A percentile compares a stretch with the other conserved stretches of the same genome.
phyloP scores from a whole-genome alignment of 2,888 invertebrate species.

The Pseudeuparius sepicola region DNA sequence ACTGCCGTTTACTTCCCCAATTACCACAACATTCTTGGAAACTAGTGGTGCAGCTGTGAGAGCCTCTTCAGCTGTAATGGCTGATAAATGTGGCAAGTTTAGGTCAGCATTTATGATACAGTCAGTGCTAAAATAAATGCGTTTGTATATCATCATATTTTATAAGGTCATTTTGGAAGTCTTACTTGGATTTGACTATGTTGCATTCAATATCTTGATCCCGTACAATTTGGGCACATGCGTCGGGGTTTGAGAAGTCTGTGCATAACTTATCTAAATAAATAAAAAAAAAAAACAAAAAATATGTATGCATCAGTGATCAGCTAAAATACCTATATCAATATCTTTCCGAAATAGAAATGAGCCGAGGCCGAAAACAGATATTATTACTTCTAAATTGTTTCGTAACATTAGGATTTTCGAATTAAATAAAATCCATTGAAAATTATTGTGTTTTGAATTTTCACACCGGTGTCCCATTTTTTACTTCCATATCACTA shows the following conservation, averaged over 20 bases:
- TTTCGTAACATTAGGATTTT: too few relatives aligned
- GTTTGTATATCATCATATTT: not conserved
- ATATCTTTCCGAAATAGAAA: too few relatives aligned
- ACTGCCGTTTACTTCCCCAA: slow-evolving; percentile 44
- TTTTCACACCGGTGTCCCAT: too few relatives aligned
- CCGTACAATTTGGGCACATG: slow-evolving; percentile 27
- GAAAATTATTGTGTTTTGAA: too few relatives aligned
- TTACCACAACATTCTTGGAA: slow-evolving; percentile 38
- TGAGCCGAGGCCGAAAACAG: too few relatives aligned
- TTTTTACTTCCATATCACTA: too few relatives aligned
- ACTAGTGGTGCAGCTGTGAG: slow-evolving; percentile 43
- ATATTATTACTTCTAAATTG: too few relatives aligned
- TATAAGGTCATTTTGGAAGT: not conserved
- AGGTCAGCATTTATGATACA: slow-evolving; percentile 48
- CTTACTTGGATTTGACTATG: slow-evolving; percentile 23
- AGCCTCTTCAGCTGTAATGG: slow-evolving; percentile 52
- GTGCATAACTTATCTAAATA: slow-evolving; percentile 30
- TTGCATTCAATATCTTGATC: slow-evolving; percentile 24
- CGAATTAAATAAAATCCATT: too few relatives aligned
- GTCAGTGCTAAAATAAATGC: slow-evolving; percentile 41
- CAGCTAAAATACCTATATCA: too few relatives aligned
- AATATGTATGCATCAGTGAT: too few relatives aligned
- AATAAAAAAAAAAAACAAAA: too few relatives aligned
- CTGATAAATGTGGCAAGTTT: slow-evolving; percentile 47
- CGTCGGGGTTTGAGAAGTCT: slow-evolving; percentile 18